These are phyloP conservation scores for Alviniconcha marisindica DNA, from an alignment of 1,140 invertebrate genomes.

Conservation along the genomic window DNA sequence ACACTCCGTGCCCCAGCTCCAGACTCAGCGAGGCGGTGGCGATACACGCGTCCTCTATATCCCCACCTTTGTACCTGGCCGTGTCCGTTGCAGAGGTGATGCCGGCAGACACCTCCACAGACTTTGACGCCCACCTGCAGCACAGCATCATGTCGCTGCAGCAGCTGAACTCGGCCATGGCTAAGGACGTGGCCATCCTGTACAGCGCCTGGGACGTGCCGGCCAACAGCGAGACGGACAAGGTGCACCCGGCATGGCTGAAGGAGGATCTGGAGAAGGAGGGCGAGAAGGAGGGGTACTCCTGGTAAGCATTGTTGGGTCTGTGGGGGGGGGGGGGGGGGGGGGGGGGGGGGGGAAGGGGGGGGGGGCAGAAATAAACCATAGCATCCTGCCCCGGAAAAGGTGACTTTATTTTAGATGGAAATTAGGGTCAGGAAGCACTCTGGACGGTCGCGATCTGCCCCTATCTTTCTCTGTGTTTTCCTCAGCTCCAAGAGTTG, in stretches of 20 bases:
- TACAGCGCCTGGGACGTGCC: constrained; percentile 63
- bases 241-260: constrained; percentile 57
- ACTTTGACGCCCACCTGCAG: constrained; percentile 72
- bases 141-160: constrained; percentile 66
- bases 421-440: too few relatives aligned
- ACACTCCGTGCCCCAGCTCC: too few relatives aligned
- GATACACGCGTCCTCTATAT: too few relatives aligned
- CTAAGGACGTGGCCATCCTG: constrained; percentile 65
- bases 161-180: constrained; percentile 61
- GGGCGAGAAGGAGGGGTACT: constrained; percentile 52
- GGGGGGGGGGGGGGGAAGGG: too few relatives aligned
- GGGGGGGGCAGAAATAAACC: too few relatives aligned
- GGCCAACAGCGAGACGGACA: constrained; percentile 22
- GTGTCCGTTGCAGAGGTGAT: constrained; percentile 59
- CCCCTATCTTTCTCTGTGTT: too few relatives aligned
- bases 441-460: too few relatives aligned
- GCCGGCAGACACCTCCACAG: constrained; percentile 64
- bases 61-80: not conserved
- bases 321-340: not conserved
- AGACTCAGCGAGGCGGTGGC: too few relatives aligned
- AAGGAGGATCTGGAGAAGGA: constrained; percentile 60
- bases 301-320: constrained; percentile 43
- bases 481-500: too few relatives aligned
- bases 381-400: too few relatives aligned
- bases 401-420: too few relatives aligned